A percentile compares a stretch with the other conserved stretches of the same genome.
phyloP scores from a whole-genome alignment of 2,797 vertebrate species.

The Acanthurus leucopareius region DNA sequence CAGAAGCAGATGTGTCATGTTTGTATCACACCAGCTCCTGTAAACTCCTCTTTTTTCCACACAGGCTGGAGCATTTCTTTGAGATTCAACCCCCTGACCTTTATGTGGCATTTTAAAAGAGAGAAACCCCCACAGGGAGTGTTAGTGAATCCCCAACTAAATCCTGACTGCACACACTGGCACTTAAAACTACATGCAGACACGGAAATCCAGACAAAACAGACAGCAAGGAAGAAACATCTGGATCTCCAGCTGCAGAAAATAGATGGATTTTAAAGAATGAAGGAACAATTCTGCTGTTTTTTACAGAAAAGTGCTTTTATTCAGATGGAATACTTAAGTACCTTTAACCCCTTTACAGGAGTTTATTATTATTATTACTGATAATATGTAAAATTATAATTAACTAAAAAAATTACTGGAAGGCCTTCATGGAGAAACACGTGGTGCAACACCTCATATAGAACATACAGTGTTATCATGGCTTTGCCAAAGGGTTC shows the following conservation, averaged over 20 bases:
- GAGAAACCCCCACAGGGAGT: constrained; percentile 48
- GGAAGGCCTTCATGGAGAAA: background rate
- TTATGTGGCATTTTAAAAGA: constrained; percentile 71
- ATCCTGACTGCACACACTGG: constrained; percentile 40
- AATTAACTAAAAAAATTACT: background rate
- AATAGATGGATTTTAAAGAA: background rate
- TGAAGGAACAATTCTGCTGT: background rate
- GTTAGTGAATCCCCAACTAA: constrained; percentile 42
- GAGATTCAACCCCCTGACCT: constrained; percentile 62
- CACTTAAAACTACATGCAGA: constrained; percentile 4
- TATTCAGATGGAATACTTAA: too few species aligned
- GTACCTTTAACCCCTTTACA: too few species aligned
- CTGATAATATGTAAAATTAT: background rate
- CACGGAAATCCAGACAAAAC: background rate
- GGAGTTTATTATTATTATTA: background rate
- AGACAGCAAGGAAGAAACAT: background rate
- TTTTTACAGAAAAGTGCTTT: too few species aligned
- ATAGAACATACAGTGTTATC: background rate
- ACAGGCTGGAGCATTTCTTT: constrained; percentile 16
- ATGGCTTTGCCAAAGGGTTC: constrained; percentile 17
- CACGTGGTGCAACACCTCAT: background rate
- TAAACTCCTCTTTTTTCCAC: constrained; percentile 3
- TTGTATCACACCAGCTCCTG: constrained; percentile 7
- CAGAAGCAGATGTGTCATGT: constrained; percentile 8
- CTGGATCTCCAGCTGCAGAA: background rate